These are phyloP conservation scores for Oncorhynchus nerka DNA, from an alignment of 2,113 vertebrate genomes.

Conservation along the genomic window DNA sequence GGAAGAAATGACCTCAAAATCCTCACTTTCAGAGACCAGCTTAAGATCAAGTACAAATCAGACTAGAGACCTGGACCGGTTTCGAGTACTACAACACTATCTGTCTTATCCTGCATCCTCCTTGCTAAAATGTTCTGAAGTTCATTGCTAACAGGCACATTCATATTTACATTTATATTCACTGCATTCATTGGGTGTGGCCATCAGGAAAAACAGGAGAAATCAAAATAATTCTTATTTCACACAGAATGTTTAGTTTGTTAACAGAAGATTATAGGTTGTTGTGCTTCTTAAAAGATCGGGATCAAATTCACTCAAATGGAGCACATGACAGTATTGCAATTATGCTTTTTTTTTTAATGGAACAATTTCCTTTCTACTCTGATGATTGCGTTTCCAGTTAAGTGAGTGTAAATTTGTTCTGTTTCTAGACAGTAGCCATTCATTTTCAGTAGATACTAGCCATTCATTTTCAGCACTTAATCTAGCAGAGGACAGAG, in stretches of 20 bases:
- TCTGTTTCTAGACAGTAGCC: constrained; percentile 24
- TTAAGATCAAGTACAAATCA: too few relatives aligned
- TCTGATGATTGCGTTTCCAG: constrained; percentile 51
- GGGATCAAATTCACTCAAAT: constrained; percentile 61
- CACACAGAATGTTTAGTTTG: constrained; percentile 7
- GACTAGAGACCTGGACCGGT: too few relatives aligned
- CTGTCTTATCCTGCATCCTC: neutral
- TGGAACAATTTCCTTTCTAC: constrained; percentile 48
- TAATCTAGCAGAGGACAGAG: constrained; percentile 53
- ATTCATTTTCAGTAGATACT: constrained; percentile 38
- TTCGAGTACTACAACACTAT: too few relatives aligned
- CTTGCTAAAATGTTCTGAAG: neutral
- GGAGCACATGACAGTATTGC: constrained; percentile 55
- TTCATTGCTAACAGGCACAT: neutral
- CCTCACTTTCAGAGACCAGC: too few relatives aligned
- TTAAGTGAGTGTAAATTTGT: constrained; percentile 49
- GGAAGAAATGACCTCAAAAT: too few relatives aligned
- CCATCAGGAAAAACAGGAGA: neutral
- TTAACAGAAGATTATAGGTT: constrained; percentile 47
- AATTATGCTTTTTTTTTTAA: constrained; percentile 29
- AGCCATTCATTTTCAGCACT: constrained; percentile 64
- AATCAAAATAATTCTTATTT: neutral
- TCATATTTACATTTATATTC: neutral
- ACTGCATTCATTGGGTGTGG: neutral
- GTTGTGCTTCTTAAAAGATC: constrained; percentile 54